Percentiles rank a stretch among this genome's conserved stretches.
Evolutionary conservation across 2,888 invertebrate species (phyloP).

Genomic region (Melipona beecheii): DNA sequence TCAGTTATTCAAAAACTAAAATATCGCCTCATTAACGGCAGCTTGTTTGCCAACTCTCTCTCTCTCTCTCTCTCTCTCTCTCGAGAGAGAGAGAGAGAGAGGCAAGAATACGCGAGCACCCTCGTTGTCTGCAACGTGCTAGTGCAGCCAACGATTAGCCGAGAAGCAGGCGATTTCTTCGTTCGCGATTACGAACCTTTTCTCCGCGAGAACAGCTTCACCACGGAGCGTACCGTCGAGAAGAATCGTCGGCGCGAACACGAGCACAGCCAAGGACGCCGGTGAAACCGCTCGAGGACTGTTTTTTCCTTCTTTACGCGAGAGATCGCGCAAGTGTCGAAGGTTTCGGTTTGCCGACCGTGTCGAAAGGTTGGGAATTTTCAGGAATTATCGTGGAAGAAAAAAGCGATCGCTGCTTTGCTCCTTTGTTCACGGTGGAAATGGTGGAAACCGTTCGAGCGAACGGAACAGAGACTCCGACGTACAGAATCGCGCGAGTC

Average conservation of each 20-base stretch:
- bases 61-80: too few relatives aligned
- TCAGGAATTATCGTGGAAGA: slow-evolving; percentile 25
- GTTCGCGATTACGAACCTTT: neutral
- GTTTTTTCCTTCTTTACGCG: slow-evolving; percentile 1
- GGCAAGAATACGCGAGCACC: slow-evolving; percentile 8
- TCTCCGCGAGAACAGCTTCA: neutral
- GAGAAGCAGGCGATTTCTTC: neutral
- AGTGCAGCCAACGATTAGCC: neutral
- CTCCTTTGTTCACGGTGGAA: neutral
- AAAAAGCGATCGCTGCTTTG: slow-evolving; percentile 11
- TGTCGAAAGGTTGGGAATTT: slow-evolving; percentile 27
- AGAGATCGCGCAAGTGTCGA: slow-evolving; percentile 18
- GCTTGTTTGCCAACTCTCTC: slow-evolving; percentile 65
- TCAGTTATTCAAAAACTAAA: slow-evolving; percentile 79
- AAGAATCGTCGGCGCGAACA: slow-evolving; percentile 8
- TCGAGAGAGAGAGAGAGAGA: neutral
- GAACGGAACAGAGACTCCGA: neutral
- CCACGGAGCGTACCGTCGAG: neutral
- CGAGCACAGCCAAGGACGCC: slow-evolving; percentile 32
- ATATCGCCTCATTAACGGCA: slow-evolving; percentile 75
- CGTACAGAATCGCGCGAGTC: neutral
- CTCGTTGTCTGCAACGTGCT: neutral
- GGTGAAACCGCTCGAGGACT: slow-evolving; percentile 10
- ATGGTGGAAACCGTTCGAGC: neutral
- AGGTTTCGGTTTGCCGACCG: neutral